Evolutionary conservation across 2,113 vertebrate genomes (phyloP).

Genomic region (Apeltes quadracus): DNA sequence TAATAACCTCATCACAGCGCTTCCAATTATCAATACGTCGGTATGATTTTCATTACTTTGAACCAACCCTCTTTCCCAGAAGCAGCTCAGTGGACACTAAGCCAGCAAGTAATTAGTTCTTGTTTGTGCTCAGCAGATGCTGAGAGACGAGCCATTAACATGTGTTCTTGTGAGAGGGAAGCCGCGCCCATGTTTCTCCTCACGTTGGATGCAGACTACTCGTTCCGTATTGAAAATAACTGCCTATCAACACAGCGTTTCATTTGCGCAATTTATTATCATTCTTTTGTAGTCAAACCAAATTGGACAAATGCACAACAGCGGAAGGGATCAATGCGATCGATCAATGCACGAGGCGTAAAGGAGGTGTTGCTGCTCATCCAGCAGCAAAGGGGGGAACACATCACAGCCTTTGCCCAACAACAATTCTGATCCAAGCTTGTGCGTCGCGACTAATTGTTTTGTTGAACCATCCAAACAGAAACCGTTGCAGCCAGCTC

Average conservation of each 20-base stretch:
- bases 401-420: conserved; percentile 5
- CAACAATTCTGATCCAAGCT: conserved; percentile 29
- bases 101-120: conserved; percentile 27
- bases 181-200: not conserved
- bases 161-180: not conserved
- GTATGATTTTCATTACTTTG: conserved; percentile 28
- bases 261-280: conserved; percentile 7
- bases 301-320: conserved; percentile 23
- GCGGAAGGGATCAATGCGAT: not conserved
- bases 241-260: conserved; percentile 14
- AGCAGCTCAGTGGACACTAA: conserved; percentile 9
- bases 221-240: conserved; percentile 19
- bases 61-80: conserved; percentile 14
- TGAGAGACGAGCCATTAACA: conserved; percentile 30
- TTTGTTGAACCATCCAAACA: conserved; percentile 23
- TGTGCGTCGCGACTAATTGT: conserved; percentile 27
- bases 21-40: not conserved
- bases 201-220: conserved; percentile 11
- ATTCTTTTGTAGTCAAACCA: conserved; percentile 20
- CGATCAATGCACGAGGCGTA: conserved; percentile 4
- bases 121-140: conserved; percentile 22
- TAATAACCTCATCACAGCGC: conserved; percentile 20
- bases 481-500: conserved; percentile 33
- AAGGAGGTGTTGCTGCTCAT: conserved; percentile 18
- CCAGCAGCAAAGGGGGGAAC: conserved; percentile 5